phyloP scores from a whole-genome alignment of 2,888 invertebrate genomes.

The Lacanobia wlatinum region DNA sequence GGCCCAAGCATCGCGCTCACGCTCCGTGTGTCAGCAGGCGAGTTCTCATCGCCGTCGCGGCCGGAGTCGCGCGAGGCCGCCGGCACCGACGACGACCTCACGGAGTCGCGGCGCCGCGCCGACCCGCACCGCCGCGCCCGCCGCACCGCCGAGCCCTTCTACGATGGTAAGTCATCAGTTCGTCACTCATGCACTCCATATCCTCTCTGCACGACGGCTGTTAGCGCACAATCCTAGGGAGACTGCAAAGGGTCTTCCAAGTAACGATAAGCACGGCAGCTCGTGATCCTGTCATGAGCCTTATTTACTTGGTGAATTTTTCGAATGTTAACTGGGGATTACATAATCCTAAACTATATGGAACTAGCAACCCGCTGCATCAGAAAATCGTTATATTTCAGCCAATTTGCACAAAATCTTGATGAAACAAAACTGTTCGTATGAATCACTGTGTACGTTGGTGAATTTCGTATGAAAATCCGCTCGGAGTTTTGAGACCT shows the following conservation, averaged over 20 bases:
- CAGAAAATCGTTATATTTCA: no score
- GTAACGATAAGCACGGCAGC: background rate
- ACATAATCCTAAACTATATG: background rate
- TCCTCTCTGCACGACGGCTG: background rate
- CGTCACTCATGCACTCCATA: background rate
- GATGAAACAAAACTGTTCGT: no score
- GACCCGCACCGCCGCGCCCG: conserved; percentile 65
- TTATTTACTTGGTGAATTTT: no score
- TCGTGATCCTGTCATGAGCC: background rate
- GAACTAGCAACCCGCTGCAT: background rate
- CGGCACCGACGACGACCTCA: conserved; percentile 81
- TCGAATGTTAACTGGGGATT: no score
- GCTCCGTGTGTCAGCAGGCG: conserved; percentile 69
- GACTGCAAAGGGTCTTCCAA: no score
- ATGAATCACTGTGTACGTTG: no score
- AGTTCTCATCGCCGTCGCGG: conserved; percentile 81
- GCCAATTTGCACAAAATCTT: no score
- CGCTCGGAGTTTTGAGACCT: no score
- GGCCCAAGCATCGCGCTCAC: conserved; percentile 10
- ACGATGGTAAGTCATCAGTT: conserved; percentile 72
- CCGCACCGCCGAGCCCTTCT: conserved; percentile 75
- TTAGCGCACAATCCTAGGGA: no score
- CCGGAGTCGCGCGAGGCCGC: conserved; percentile 83
- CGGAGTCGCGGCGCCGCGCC: conserved; percentile 68
- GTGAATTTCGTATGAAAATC: no score